Evolutionary conservation across 2,113 vertebrate species (phyloP), one percentile per base, ranked within the genome.

Genomic region (Callithrix jacchus): DNA sequence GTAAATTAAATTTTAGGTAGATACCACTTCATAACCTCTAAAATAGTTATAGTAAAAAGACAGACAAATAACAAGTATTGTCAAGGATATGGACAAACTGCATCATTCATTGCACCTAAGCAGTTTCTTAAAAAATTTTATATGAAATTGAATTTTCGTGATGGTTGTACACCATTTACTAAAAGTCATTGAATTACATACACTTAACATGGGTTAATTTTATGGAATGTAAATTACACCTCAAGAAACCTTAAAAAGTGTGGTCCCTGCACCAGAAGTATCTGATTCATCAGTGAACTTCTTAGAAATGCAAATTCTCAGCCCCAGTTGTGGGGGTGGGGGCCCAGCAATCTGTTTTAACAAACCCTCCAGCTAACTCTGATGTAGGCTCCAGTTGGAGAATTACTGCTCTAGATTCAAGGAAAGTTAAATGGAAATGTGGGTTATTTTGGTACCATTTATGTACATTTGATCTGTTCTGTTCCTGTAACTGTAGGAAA

Each of bases 401-500:
- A 88, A 87, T 64, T 61, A 17, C 12, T 91, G 10, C 77, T 93
- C 8, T 49, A 88, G 82, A 91, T 71, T 94, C 49, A 42, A 61
- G n/a, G 35, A 49, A 79, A 77, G 25, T 68, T 84, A 82, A 40
- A 16, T 77, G 87, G 89, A 82, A 27, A 88, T 64, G 4, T 49
- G 76, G 23, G 35, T 91, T 82, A 79, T 80, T 96, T 64, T 25
- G 40, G 68, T 97, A 77, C 20, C 71, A 20, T 64, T 92, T 49
- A 17, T 95, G 30, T 87, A 42, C 20, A 42, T 94, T 89, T 45
- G 54, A 1, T 85, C 20, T 68, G 56, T 32, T 35, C 40, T 87
- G 25, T 97, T 95, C 68, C 54, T 93, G 16, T 93, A 76, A 84
- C 80, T 97, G 27, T 47, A 94, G 77, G 89, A 88, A 97, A 96